A percentile compares a stretch with the other conserved stretches of the same genome.
These are phyloP conservation scores for Styela clava DNA, from an alignment of 23 tunicate species.

Conservation along the genomic window DNA sequence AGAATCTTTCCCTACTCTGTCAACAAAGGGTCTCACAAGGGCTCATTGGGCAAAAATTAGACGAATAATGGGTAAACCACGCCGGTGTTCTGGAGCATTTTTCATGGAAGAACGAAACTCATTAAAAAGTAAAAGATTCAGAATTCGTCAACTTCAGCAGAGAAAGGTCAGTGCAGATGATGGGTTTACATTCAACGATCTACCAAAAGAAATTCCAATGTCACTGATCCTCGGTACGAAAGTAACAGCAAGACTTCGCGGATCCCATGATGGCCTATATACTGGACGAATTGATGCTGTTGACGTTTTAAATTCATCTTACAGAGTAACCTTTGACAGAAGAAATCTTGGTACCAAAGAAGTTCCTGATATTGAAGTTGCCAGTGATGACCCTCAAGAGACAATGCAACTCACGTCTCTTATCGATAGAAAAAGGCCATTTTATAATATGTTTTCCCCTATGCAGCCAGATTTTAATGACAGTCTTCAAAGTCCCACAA, in stretches of 20 bases:
- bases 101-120: slow-evolving; percentile 78
- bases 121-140: slow-evolving; percentile 47
- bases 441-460: slow-evolving; percentile 17
- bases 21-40: slow-evolving; percentile 56
- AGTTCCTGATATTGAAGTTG: slow-evolving; percentile 79
- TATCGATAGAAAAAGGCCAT: slow-evolving; percentile 56
- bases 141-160: slow-evolving; percentile 67
- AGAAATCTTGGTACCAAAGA: slow-evolving; percentile 62
- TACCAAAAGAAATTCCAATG: slow-evolving; percentile 83
- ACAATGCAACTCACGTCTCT: slow-evolving; percentile 76
- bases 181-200: slow-evolving; percentile 21
- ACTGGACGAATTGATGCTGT: slow-evolving; percentile 93
- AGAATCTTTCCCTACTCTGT: slow-evolving; percentile 79
- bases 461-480: slow-evolving; percentile 43
- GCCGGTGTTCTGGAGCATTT: slow-evolving; percentile 82
- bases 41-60: slow-evolving; percentile 92
- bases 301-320: slow-evolving; percentile 57
- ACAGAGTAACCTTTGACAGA: slow-evolving; percentile 78
- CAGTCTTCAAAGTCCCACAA: slow-evolving; percentile 62
- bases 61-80: slow-evolving; percentile 74
- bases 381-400: slow-evolving; percentile 88
- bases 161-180: slow-evolving; percentile 64
- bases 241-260: slow-evolving; percentile 80
- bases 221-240: slow-evolving; percentile 76
- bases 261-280: slow-evolving; percentile 73